Base-by-base conservation (phyloP, 2,888 invertebrate genomes). In the Melieria omissa region DNA sequence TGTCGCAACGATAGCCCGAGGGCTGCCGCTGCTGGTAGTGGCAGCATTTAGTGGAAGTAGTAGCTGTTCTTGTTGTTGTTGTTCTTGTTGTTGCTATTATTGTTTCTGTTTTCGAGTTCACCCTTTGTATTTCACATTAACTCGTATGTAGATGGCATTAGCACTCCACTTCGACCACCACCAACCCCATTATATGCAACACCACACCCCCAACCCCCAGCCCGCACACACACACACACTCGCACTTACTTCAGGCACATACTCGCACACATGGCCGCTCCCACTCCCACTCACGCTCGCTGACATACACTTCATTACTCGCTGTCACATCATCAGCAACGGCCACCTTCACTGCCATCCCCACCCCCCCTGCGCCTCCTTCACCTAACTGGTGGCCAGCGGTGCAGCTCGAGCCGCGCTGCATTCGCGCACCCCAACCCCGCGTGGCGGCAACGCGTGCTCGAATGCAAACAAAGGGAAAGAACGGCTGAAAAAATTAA, bases 111-210 rank as follows among this genome's bases (percentile, higher is more conserved):
- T 29, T 29, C 29, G 41, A 55, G 8, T 65, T 60, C 67, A 64
- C 60, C 61, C 66, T 57, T 65, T 65, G 58, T 67, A 70, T 42
- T 64, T 71, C 61, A 58, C 65, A 68, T 74, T 61, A 65, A 57
- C 69, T 65, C 60, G 29, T 42, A 65, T 29, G 54, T 16, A 60
- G 16, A 47, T 16, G 41, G 1, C 47, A 65, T 65, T 65, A 54
- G 45, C 65, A 46, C 47, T 12, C 47, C 55, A 45, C 44, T 29
- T 29, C 29, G 29, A 29, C 29, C 29, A 29, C 29, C 29, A 29
- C 29, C 29, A 29, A 29, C 29, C 29, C 29, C 2, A 29, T 29
- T 29, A 29, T 29, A 3, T 29, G 29, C 29, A 29, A 29, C 29
- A 29, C 29, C 29, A 29, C 29, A 29, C 29, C 29, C 29, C n/a